These are phyloP conservation scores for Acrossocheilus wenchowensis DNA, from an alignment of 2,797 vertebrate genomes.

Conservation along the genomic window DNA sequence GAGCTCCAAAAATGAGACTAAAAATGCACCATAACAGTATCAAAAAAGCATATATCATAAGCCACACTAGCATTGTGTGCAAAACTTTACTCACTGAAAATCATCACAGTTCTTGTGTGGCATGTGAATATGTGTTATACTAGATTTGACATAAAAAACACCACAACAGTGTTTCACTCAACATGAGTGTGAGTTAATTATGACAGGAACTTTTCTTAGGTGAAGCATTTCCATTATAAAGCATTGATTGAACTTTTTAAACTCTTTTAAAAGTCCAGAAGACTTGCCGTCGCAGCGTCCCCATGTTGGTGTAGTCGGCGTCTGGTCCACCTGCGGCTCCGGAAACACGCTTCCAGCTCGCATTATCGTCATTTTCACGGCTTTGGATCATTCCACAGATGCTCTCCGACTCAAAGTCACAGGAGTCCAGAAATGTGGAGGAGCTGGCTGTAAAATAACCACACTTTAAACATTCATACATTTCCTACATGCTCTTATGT, in stretches of 20 bases:
- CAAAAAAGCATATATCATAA: neutral
- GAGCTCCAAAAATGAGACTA: neutral
- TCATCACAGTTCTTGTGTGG: too few species aligned
- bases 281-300: constrained; percentile 84
- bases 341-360: constrained; percentile 79
- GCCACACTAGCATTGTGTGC: neutral
- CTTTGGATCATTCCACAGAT: constrained; percentile 94
- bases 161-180: neutral
- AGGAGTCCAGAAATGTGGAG: constrained; percentile 89
- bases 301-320: constrained; percentile 86
- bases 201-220: neutral
- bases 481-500: neutral
- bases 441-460: constrained; percentile 66
- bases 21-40: neutral
- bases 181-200: neutral
- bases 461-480: constrained; percentile 39
- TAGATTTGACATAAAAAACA: neutral
- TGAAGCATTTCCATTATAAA: neutral
- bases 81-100: neutral
- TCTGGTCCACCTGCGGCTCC: constrained; percentile 74
- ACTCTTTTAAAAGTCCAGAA: neutral
- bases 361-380: constrained; percentile 64
- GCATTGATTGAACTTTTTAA: neutral
- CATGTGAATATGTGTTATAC: neutral
- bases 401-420: constrained; percentile 91